Conservation (phyloP, 1,140 invertebrate species). For the Drosophila mauritiana region DNA sequence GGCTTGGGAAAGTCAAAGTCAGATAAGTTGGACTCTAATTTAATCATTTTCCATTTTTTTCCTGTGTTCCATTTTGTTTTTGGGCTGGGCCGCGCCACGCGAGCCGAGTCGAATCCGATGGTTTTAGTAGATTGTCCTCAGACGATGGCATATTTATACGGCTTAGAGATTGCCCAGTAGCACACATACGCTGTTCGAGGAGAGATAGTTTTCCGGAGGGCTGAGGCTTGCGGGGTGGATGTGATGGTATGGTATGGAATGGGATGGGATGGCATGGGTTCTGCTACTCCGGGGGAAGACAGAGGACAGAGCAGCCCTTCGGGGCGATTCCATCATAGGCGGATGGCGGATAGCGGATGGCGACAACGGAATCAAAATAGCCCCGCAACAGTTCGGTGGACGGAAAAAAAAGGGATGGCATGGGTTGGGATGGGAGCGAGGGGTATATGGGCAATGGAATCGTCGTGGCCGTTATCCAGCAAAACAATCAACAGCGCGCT, state of each 20-base stretch:
- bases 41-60: slow-evolving; percentile 39
- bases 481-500: slow-evolving; percentile 82
- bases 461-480: slow-evolving; percentile 75
- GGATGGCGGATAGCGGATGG: slow-evolving; percentile 45
- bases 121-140: slow-evolving; percentile 67
- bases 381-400: slow-evolving; percentile 40
- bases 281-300: not conserved
- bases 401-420: slow-evolving; percentile 1
- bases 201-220: slow-evolving; percentile 61
- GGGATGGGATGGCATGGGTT: not conserved
- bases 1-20: slow-evolving; percentile 25
- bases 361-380: slow-evolving; percentile 65
- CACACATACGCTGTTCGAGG: slow-evolving; percentile 60
- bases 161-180: slow-evolving; percentile 76
- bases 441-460: slow-evolving; percentile 19
- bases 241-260: not conserved
- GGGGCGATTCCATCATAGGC: slow-evolving; percentile 59
- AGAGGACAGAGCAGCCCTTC: slow-evolving; percentile 38
- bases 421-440: not conserved
- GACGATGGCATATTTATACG: slow-evolving; percentile 71
- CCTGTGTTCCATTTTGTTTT: slow-evolving; percentile 19
- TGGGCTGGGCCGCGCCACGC: slow-evolving; percentile 29
- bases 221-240: slow-evolving; percentile 17
- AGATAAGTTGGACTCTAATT: slow-evolving; percentile 33
- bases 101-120: slow-evolving; percentile 52